phyloP scores from a whole-genome alignment of 2,888 invertebrate genomes.

The Limenitis camilla region DNA sequence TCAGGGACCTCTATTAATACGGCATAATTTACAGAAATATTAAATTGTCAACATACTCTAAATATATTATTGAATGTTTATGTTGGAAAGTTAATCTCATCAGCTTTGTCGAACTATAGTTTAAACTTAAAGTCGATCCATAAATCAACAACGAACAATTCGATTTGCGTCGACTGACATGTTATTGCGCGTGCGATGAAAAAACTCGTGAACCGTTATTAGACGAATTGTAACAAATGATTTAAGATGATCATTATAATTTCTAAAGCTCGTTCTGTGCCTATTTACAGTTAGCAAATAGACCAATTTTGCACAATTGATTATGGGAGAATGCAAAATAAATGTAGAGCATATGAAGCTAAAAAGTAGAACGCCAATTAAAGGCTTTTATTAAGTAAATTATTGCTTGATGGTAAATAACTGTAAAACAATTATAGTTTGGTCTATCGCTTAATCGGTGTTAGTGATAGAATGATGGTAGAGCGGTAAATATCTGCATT shows the following conservation, averaged over 20 bases:
- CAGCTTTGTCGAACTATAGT: too few relatives aligned
- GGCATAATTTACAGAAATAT: too few relatives aligned
- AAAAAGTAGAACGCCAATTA: constrained; percentile 5
- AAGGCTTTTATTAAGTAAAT: not conserved
- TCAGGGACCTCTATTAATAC: too few relatives aligned
- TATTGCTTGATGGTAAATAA: not conserved
- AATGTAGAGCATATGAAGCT: not conserved
- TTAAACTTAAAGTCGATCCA: constrained; percentile 27
- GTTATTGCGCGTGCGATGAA: constrained; percentile 35
- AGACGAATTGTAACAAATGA: constrained; percentile 15
- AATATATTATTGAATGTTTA: too few relatives aligned
- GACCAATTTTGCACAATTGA: not conserved
- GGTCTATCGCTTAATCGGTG: constrained; percentile 33
- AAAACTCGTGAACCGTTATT: constrained; percentile 33
- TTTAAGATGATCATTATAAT: constrained; percentile 22
- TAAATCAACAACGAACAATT: constrained; percentile 52
- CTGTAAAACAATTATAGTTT: not conserved
- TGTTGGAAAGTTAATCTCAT: too few relatives aligned
- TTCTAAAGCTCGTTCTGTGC: not conserved
- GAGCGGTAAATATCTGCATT: constrained; percentile 65
- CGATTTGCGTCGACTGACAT: constrained; percentile 57
- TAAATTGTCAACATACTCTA: too few relatives aligned
- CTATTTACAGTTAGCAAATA: not conserved
- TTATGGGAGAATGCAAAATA: not conserved
- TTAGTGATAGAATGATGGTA: constrained; percentile 54